Percentiles rank a stretch among this genome's conserved stretches.
Evolutionary conservation across 2,888 invertebrate genomes (phyloP).

Genomic region (Cantharis rufa): DNA sequence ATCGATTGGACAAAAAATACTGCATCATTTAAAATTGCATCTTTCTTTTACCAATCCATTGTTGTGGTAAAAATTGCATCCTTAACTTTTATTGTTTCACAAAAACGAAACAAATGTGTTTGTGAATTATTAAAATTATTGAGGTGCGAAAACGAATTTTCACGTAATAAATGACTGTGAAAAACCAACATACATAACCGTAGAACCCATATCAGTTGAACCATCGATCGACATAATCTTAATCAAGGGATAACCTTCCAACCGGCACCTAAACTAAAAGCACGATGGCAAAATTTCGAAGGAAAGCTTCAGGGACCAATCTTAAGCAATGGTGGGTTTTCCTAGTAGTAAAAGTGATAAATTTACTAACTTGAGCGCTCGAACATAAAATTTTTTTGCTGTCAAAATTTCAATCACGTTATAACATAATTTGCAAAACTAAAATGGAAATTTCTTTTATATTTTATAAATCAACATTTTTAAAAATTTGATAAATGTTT

Average conservation of each 20-base stretch:
- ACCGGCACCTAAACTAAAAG: background rate
- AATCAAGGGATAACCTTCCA: background rate
- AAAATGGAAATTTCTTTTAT: background rate
- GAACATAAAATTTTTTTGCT: background rate
- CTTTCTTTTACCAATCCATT: too few relatives aligned
- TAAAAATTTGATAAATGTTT: background rate
- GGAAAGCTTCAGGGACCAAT: background rate
- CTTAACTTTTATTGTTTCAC: too few relatives aligned
- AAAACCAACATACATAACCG: background rate
- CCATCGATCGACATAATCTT: background rate
- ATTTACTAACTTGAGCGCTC: background rate
- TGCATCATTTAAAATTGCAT: background rate
- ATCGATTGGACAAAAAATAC: background rate
- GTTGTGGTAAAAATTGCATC: too few relatives aligned
- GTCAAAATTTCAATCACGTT: background rate
- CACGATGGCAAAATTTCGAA: background rate
- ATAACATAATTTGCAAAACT: background rate
- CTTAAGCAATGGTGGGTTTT: background rate
- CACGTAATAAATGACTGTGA: background rate
- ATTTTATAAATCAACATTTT: background rate
- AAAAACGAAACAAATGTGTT: too few relatives aligned
- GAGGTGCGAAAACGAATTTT: background rate
- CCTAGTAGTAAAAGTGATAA: background rate
- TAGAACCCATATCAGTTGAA: background rate
- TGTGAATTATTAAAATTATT: background rate